These are phyloP conservation scores for Cacajao melanocephalus DNA, from an alignment of 2,797 vertebrate species.

Conservation along the genomic window DNA sequence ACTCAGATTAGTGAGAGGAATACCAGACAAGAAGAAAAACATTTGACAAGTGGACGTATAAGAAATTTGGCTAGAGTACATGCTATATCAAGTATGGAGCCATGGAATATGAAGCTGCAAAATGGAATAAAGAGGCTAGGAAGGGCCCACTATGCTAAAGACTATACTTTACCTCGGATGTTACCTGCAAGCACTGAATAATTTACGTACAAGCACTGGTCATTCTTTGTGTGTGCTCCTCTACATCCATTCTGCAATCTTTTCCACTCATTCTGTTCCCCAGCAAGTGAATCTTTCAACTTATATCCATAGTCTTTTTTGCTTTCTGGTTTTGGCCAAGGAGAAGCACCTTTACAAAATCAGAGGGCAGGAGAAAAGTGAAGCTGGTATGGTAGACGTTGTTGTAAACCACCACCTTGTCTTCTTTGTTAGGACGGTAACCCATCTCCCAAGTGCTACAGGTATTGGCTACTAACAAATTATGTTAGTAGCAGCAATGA, in stretches of 20 bases:
- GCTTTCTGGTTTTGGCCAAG: background rate
- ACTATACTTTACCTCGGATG: background rate
- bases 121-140: background rate
- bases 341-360: background rate
- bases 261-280: background rate
- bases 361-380: background rate
- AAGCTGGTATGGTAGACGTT: background rate
- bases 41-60: background rate
- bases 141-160: background rate
- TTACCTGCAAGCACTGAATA: background rate
- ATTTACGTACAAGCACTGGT: background rate
- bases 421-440: background rate
- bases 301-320: background rate
- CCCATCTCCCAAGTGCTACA: background rate
- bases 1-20: background rate
- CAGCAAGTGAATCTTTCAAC: background rate
- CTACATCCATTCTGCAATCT: background rate
- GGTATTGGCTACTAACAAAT: background rate
- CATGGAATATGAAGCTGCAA: background rate
- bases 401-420: background rate
- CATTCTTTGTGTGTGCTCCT: background rate
- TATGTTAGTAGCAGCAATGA: background rate
- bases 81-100: background rate
- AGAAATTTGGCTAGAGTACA: background rate
- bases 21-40: background rate